These are phyloP conservation scores for Streptopelia turtur DNA, from an alignment of 2,797 vertebrate species.

Conservation along the genomic window DNA sequence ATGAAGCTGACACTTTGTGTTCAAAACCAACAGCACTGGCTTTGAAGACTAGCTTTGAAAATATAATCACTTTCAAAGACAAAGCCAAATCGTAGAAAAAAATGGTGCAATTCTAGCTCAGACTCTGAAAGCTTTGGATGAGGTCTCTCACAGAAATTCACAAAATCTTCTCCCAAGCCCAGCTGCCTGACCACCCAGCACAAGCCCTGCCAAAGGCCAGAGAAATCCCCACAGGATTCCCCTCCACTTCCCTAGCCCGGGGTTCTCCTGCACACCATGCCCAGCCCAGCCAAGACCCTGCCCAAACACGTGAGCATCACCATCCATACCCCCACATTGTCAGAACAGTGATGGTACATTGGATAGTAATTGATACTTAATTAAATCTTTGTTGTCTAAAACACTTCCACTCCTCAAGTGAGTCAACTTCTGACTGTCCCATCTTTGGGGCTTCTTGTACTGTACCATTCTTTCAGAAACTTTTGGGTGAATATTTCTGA, in stretches of 20 bases:
- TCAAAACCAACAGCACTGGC: neutral
- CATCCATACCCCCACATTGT: neutral
- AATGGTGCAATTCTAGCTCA: neutral
- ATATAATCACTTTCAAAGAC: neutral
- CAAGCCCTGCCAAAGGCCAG: neutral
- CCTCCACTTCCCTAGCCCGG: neutral
- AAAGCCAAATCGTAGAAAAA: neutral
- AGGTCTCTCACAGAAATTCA: neutral
- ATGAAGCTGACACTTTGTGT: neutral
- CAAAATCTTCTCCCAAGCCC: neutral
- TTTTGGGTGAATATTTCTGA: neutral
- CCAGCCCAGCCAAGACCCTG: neutral
- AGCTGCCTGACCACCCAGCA: neutral
- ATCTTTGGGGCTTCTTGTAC: neutral
- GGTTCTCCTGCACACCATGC: neutral
- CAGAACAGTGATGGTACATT: neutral
- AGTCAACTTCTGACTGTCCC: neutral
- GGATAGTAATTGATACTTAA: neutral
- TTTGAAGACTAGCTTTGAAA: neutral
- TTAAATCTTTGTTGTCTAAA: neutral
- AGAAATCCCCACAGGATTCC: neutral
- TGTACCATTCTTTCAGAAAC: accelerated
- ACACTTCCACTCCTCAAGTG: accelerated
- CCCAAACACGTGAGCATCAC: neutral
- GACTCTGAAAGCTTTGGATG: neutral